Evolutionary conservation across 2,888 invertebrate genomes (phyloP), one percentile per base, ranked within the genome.

Genomic region (Tenthredo scrophulariae): DNA sequence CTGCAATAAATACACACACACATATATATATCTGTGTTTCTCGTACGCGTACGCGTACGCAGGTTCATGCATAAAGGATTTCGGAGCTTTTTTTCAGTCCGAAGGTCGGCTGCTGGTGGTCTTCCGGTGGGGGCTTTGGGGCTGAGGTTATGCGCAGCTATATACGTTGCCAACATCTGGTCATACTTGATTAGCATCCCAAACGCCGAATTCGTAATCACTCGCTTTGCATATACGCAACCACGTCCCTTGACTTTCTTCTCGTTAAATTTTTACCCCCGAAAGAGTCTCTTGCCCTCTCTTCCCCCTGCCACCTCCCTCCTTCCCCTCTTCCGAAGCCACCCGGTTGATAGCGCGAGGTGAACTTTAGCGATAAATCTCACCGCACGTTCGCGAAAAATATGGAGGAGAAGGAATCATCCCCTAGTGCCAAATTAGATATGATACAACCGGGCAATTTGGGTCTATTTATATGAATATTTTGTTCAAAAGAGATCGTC

Each of bases 121-220:
- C 80, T 80, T 80, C 80, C 80, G 80, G 80, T 26, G 50, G 80
- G 62, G 62, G 43, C 13, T 74, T 74, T 58, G 26, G 62, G 50
- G 46, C 77, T 77, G 58, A 62, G 62, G 80, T 80, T 80, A 62
- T 77, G 80, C 80, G 80, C 13, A 37, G 40, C 75, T 62, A 33
- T 37, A 37, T 67, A 33, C 72, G 50, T 37, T 82, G 67, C 86
- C 89, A 87, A 87, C 89, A 89, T 88, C 88, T 88, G 88, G 87
- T 77, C 87, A 86, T 86, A 85, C 85, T 88, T 86, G 89, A 89
- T 89, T 88, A 89, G 87, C 88, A 89, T 89, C 85, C 85, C 82
- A 86, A 86, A 87, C 87, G 87, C 79, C 83, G 85, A 84, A 85
- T 88, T 87, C 87, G 85, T 86, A 88, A 88, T 86, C 86, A 87